Base-by-base conservation (phyloP, 2,113 vertebrate species). In the Oxyura jamaicensis region DNA sequence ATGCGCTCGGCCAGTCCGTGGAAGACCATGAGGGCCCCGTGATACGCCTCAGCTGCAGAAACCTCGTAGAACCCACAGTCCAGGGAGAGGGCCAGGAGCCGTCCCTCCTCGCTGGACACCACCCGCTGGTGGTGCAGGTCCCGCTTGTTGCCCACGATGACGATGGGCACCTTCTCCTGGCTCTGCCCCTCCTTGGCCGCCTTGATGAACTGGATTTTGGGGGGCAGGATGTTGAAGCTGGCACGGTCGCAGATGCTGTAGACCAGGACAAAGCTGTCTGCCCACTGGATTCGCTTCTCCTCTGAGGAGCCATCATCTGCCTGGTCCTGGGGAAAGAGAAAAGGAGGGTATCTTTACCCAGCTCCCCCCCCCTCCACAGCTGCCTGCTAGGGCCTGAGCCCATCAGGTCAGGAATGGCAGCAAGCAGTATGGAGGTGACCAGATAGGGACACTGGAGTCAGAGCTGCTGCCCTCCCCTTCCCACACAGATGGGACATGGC, bases 201-300 rank as follows among this genome's bases (percentile, higher is more conserved):
- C 95, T 98, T 98, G 96, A 99, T 98, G 76, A 93, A 85, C 83
- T 98, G 98, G 62, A 99, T 77, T 74, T 98, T 98, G 77, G 97
- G 97, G 65, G 97, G 96, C 71, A 98, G 95, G 23, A 97, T 83
- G 92, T 98, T 98, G 95, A 99, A 99, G 92, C 99, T 99, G 90
- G 98, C 98, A 29, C 98, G 96, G 96, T 99, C 98, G 1, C 98
- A 99, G 97, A 99, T 99, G 96, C 98, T 99, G 97, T 99, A 99
- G 74, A 99, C 98, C 31, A 99, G 96, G 55, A 99, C 92, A 80
- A 98, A 99, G 72, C 98, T 98, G 56, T 99, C 98, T 8, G 98
- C 99, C 99, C 99, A 99, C 73, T 98, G 98, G 89, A 98, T 95
- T 87, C 98, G 97, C 92, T 98, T 99, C 73, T 98, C 97, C 85